phyloP scores from a whole-genome alignment of 2,797 vertebrate species.

The Enteromius paludinosus region DNA sequence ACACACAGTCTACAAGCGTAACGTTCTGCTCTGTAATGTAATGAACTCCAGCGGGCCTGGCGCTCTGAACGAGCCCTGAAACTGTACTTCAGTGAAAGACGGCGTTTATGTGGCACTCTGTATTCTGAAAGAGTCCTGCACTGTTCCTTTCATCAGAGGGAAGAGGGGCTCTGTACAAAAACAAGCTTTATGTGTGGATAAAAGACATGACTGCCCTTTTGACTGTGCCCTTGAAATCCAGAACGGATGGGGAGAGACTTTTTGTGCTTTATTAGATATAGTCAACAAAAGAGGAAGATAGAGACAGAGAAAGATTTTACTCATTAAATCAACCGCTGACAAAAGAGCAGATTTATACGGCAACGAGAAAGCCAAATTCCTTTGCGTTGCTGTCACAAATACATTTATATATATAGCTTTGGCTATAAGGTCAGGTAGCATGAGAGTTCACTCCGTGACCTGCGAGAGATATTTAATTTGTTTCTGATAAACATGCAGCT shows the following conservation, averaged over 20 bases:
- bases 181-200: constrained; percentile 62
- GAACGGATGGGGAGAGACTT: constrained; percentile 54
- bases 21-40: constrained; percentile 41
- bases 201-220: constrained; percentile 61
- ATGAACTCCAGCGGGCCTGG: constrained; percentile 55
- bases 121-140: constrained; percentile 54
- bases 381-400: constrained; percentile 2
- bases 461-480: background rate
- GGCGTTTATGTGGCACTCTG: constrained; percentile 56
- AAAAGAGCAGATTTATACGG: constrained; percentile 38
- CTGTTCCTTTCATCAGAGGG: constrained; percentile 51
- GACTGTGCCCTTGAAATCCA: constrained; percentile 68
- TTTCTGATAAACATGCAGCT: background rate
- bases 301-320: constrained; percentile 28
- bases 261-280: constrained; percentile 67
- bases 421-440: background rate
- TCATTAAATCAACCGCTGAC: constrained; percentile 50
- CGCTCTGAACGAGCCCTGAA: constrained; percentile 53
- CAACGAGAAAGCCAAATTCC: constrained; percentile 22
- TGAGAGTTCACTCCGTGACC: background rate
- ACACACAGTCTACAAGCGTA: background rate
- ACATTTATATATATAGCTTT: background rate
- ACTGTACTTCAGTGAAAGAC: constrained; percentile 56
- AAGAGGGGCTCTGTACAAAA: constrained; percentile 52
- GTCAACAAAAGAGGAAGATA: constrained; percentile 61